A percentile compares a stretch with the other conserved stretches of the same genome.
Evolutionary conservation across 2,888 invertebrate genomes (phyloP).

Genomic region (Drosophila merina): DNA sequence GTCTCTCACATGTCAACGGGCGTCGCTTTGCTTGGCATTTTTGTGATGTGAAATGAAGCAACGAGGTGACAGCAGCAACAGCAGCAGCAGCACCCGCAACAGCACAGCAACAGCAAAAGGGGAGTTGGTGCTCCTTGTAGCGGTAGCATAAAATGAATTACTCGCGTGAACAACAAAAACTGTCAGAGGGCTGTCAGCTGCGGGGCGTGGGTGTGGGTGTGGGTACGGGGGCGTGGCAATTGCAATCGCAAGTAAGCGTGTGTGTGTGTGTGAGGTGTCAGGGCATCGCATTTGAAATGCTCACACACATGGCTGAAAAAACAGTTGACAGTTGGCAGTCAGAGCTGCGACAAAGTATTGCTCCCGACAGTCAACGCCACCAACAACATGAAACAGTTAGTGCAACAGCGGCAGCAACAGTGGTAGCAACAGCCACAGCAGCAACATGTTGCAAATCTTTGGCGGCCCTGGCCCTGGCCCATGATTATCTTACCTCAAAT

Average conservation of each 20-base stretch:
- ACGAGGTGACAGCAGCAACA: constrained; percentile 81
- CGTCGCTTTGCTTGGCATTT: constrained; percentile 80
- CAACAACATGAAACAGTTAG: constrained; percentile 58
- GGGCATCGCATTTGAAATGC: constrained; percentile 78
- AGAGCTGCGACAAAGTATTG: constrained; percentile 50
- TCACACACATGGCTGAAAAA: constrained; percentile 52
- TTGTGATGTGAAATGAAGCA: constrained; percentile 79
- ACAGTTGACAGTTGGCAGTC: constrained; percentile 76
- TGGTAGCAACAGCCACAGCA: too few species aligned
- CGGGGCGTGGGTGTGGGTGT: constrained; percentile 38
- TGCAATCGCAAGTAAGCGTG: constrained; percentile 39
- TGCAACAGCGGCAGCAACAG: constrained; percentile 52
- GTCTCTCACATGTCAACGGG: constrained; percentile 83
- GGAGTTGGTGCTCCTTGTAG: constrained; percentile 51
- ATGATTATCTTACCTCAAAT: constrained; percentile 78
- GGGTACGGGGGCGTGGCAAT: constrained; percentile 24
- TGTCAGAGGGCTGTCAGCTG: constrained; percentile 82
- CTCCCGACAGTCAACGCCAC: constrained; percentile 46
- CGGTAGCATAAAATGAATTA: constrained; percentile 82
- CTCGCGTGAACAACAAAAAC: constrained; percentile 83
- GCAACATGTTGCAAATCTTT: constrained; percentile 58
- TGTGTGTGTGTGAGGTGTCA: constrained; percentile 69
- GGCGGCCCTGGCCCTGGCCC: constrained; percentile 36
- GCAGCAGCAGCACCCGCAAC: constrained; percentile 61
- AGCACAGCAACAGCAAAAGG: constrained; percentile 37